Conservation (phyloP, 2,797 vertebrate genomes). For the Schizothorax lantsangensis region DNA sequence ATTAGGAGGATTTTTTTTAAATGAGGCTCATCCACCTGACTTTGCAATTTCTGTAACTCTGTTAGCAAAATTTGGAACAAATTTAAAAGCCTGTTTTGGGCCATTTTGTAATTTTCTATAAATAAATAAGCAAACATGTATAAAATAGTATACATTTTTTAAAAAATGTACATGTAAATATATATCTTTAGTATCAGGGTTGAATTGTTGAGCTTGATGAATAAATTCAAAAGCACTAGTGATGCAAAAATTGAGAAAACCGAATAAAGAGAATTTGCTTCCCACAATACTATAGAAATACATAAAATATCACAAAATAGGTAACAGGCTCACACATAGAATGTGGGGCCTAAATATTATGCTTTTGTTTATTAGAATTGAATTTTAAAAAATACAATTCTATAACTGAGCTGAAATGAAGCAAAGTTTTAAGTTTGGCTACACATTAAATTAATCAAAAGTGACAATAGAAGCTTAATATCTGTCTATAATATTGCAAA, state of each 20-base stretch:
- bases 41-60: background rate
- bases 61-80: background rate
- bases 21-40: background rate
- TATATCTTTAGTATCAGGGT: background rate
- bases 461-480: background rate
- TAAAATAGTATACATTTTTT: background rate
- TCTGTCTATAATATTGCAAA: background rate
- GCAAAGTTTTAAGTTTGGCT: background rate
- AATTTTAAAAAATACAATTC: background rate
- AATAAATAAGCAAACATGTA: background rate
- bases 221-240: background rate
- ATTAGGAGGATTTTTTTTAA: constrained; percentile 14
- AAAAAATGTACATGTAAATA: background rate
- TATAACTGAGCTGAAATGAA: background rate
- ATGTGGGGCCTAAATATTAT: background rate
- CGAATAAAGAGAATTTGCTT: background rate
- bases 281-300: background rate
- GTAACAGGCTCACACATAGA: background rate
- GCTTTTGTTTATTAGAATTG: background rate
- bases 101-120: background rate
- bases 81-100: background rate
- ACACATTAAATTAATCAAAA: background rate
- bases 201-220: background rate
- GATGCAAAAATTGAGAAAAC: background rate
- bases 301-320: background rate